Conservation (phyloP, 1,140 invertebrate genomes). For the Drosophila neocordata region DNA sequence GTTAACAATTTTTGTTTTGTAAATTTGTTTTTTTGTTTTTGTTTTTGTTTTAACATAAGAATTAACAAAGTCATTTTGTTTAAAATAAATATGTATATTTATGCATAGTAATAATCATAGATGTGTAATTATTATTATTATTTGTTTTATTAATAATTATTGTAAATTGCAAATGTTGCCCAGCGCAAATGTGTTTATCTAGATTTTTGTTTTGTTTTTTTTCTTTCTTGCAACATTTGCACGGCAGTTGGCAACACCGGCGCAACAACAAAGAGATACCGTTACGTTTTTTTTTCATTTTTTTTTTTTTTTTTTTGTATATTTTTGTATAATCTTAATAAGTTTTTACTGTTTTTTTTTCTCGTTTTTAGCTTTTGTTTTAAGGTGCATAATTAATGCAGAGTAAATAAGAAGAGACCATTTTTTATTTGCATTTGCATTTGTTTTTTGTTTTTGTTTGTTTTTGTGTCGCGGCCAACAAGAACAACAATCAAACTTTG, state of each 20-base stretch:
- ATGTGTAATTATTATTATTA: constrained; percentile 50
- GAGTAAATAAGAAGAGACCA: constrained; percentile 80
- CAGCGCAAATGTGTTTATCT: constrained; percentile 59
- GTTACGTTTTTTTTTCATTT: constrained; percentile 47
- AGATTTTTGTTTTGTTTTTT: too few species aligned
- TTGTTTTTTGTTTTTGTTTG: constrained; percentile 39
- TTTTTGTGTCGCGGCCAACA: constrained; percentile 23
- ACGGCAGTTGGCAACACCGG: constrained; percentile 78
- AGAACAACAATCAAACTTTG: constrained; percentile 18
- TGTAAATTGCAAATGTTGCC: constrained; percentile 77
- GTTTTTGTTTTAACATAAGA: constrained; percentile 64
- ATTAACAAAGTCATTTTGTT: constrained; percentile 76
- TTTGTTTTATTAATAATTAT: constrained; percentile 71
- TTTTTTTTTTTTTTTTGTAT: constrained; percentile 1
- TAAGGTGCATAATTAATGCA: constrained; percentile 72
- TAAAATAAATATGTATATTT: constrained; percentile 74
- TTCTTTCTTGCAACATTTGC: constrained; percentile 61
- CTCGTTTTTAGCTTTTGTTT: constrained; percentile 11
- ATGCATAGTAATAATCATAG: constrained; percentile 45
- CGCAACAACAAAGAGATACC: constrained; percentile 80
- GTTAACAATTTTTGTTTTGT: constrained; percentile 32
- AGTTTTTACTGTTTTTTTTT: background rate
- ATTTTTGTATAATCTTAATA: too few species aligned
- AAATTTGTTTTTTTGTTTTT: constrained; percentile 25
- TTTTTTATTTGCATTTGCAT: constrained; percentile 60